phyloP scores from a whole-genome alignment of 2,888 invertebrate species.

The Spodoptera exigua region DNA sequence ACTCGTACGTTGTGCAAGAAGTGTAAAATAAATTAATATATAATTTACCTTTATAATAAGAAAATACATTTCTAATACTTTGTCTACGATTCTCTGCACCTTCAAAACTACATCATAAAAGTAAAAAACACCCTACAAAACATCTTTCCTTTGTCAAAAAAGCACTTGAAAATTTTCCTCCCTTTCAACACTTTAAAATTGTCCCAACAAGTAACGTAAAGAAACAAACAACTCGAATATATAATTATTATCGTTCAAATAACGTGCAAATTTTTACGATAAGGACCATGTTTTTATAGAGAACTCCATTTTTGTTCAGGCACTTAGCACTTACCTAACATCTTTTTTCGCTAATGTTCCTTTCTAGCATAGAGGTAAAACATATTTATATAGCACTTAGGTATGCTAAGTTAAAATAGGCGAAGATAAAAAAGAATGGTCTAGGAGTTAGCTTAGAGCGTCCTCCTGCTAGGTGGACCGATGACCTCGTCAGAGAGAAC shows the following conservation, averaged over 20 bases:
- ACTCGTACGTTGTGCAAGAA: too few species aligned
- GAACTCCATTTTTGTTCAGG: constrained; percentile 21
- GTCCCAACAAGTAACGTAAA: constrained; percentile 26
- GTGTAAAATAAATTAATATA: too few species aligned
- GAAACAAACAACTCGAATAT: constrained; percentile 45
- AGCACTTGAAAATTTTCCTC: constrained; percentile 2
- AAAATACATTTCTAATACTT: too few species aligned
- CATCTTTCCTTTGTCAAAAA: background rate
- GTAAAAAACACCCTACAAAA: background rate
- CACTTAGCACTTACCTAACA: constrained; percentile 43
- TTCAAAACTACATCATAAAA: too few species aligned
- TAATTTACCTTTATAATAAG: too few species aligned
- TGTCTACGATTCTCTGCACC: too few species aligned
- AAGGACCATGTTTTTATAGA: constrained; percentile 28
- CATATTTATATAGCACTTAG: constrained; percentile 11
- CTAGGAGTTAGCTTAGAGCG: too few species aligned
- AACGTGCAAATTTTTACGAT: constrained; percentile 42
- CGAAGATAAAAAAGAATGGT: too few species aligned
- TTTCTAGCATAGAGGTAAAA: constrained; percentile 5
- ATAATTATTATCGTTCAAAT: constrained; percentile 24
- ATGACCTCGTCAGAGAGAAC: too few species aligned
- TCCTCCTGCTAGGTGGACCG: too few species aligned
- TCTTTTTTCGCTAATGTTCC: constrained; percentile 33
- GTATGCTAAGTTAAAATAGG: too few species aligned
- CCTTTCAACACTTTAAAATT: constrained; percentile 14